Conservation (phyloP, 30 jellyfish, hydroid and myxozoan genomes). For the Turritopsis dohrnii region DNA sequence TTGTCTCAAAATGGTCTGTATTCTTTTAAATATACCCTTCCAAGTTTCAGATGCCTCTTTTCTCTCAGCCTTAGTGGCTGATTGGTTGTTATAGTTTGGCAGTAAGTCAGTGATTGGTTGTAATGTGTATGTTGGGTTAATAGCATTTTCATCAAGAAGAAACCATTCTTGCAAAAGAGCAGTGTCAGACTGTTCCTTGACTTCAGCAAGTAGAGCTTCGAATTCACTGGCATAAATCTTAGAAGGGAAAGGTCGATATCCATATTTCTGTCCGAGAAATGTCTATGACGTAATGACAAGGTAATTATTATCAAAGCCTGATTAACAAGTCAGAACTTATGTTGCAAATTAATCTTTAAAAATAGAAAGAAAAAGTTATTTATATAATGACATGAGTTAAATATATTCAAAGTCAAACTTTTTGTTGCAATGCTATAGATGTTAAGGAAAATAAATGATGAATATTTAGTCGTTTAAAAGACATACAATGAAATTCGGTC, state of each 20-base stretch:
- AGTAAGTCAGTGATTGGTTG: constrained; percentile 52
- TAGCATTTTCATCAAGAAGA: constrained; percentile 50
- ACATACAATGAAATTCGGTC: constrained; percentile 87
- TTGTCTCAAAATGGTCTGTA: constrained; percentile 51
- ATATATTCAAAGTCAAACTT: too few relatives aligned
- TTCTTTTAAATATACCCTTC: constrained; percentile 58
- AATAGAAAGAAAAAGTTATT: too few relatives aligned
- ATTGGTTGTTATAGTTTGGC: constrained; percentile 64
- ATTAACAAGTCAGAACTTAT: too few relatives aligned
- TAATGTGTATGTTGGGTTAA: constrained; percentile 53
- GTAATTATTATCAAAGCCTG: too few relatives aligned
- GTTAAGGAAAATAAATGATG: too few relatives aligned
- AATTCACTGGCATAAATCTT: constrained; percentile 52
- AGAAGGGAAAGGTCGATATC: constrained; percentile 91
- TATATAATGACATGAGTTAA: too few relatives aligned
- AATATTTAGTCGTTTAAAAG: too few relatives aligned
- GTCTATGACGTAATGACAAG: too few relatives aligned
- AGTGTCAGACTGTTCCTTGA: constrained; percentile 37
- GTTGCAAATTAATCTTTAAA: too few relatives aligned
- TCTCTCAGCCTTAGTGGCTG: constrained; percentile 41
- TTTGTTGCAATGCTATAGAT: too few relatives aligned
- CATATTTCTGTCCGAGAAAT: constrained; percentile 79
- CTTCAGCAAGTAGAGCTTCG: constrained; percentile 44
- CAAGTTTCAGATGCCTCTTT: constrained; percentile 54
- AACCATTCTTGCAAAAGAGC: constrained; percentile 56